Evolutionary conservation across 2,797 vertebrate genomes (phyloP), one percentile per base, ranked within the genome.

Genomic region (Clarias fuscus): DNA sequence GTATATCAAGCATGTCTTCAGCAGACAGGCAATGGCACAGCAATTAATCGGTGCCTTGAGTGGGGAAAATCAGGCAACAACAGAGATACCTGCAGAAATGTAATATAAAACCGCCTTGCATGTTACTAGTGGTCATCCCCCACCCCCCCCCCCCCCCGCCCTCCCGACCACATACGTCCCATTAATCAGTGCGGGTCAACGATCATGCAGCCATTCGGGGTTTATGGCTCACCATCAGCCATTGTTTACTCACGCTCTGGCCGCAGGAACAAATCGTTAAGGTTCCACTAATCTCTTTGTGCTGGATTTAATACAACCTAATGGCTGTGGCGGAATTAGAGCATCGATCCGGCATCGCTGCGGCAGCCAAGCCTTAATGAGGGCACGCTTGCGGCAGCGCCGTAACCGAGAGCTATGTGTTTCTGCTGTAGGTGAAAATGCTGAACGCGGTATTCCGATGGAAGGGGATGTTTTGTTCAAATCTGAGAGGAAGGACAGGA

Each of bases 381-480:
- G 71, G 64, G 71, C 24, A 76, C 76, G 76, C 14, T 56, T 72
- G 30, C 58, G 61, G 82, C 64, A 48, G 65, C 6, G 58, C 80
- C 83, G 77, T 59, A 83, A 84, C 87, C 48, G 73, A 83, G 86
- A 68, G 56, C 76, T 84, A 81, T 70, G 83, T 62, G 56, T 62
- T 78, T 75, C 58, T 79, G 67, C 53, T 58, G 86, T 82, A 91
- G 88, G 89, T 80, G 84, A 92, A 93, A 91, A 85, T 87, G 93
- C 92, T 90, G 91, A 87, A 93, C 92, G 93, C 91, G 92, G 91
- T 93, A 92, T 86, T 82, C 80, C 75, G 43, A 87, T 91, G 93
- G 92, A 95, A 95, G 95, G 93, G 95, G 93, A 94, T 93, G 94
- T 95, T 92, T 70, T 93, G 92, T 92, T 92, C 92, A 90, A 91